Evolutionary conservation across 2,888 invertebrate species (phyloP).

Genomic region (Lissocephala sabroskyi): DNA sequence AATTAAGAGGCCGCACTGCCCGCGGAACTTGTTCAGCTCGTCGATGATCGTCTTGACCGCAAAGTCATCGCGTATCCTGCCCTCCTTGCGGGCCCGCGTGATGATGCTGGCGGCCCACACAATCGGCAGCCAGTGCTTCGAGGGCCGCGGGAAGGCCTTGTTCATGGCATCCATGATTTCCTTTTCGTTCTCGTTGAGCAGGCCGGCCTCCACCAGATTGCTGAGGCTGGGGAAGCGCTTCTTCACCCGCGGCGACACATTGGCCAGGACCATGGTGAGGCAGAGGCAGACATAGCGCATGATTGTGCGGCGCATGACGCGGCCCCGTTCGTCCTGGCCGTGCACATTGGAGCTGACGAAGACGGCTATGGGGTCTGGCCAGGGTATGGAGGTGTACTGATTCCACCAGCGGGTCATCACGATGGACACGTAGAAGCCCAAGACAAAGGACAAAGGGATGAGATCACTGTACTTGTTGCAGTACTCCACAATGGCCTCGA

Average conservation of each 20-base stretch:
- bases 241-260: constrained; percentile 90
- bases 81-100: constrained; percentile 90
- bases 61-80: constrained; percentile 90
- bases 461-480: constrained; percentile 89
- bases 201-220: constrained; percentile 88
- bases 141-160: constrained; percentile 85
- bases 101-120: constrained; percentile 94
- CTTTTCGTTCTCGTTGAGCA: constrained; percentile 86
- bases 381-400: constrained; percentile 86
- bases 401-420: constrained; percentile 96
- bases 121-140: constrained; percentile 92
- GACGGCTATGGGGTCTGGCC: constrained; percentile 91
- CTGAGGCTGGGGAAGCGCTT: constrained; percentile 89
- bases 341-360: constrained; percentile 88
- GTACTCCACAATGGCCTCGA: constrained; percentile 87
- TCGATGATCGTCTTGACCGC: constrained; percentile 93
- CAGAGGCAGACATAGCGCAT: constrained; percentile 89
- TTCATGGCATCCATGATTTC: constrained; percentile 85
- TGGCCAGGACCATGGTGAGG: constrained; percentile 89
- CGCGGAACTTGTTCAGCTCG: constrained; percentile 88
- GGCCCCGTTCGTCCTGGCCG: constrained; percentile 87
- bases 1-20: constrained; percentile 82
- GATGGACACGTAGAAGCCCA: constrained; percentile 94
- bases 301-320: constrained; percentile 86
- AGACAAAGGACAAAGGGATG: constrained; percentile 92